Base-by-base conservation (phyloP, 2,113 vertebrate species). In the Aegypius monachus region DNA sequence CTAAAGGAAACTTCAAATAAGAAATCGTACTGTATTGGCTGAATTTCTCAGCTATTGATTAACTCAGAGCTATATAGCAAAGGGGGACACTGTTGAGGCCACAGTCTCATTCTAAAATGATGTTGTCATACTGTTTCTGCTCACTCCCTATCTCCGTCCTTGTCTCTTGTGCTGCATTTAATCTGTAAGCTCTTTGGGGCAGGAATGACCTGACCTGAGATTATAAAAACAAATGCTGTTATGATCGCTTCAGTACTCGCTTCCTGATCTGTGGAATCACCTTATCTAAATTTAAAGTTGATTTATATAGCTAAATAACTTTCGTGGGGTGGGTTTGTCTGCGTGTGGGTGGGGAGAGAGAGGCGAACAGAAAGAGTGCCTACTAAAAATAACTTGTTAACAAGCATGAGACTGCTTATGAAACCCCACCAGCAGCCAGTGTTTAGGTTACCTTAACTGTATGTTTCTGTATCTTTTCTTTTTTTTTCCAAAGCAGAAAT, bases 361-460 rank as follows among this genome's bases (percentile, higher is more conserved):
- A 87, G 59, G 29, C 70, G 82, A 92, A 80, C 50, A 53, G 92
- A 82, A 88, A 93, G 71, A 92, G 63, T 53, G 38, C 29, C 45
- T 94, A 31, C 96, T 95, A 95, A 95, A 97, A 97, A 97, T 95
- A 97, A 42, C 88, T 61, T 87, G 65, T 81, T 93, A 90, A 91
- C 16, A n/a, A 86, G 71, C 45, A 89, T 81, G 91, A 91, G 86
- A 77, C 58, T 91, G 84, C 89, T 95, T 95, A 82, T 95, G 87
- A 97, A 95, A 93, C 81, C 29, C 26, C 66, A 62, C 89, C 38
- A 20, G 77, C 92, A 95, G 86, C 65, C 72, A 63, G 68, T 88
- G 82, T 93, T 95, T 94, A 83, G 80, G 84, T 94, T 93, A 81
- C 90, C 48, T 91, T 95, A 95, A 84, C 89, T 92, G 59, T 88